Evolutionary conservation across 2,888 invertebrate species (phyloP), one percentile per base, ranked within the genome.

Genomic region (Melanotus villosus): DNA sequence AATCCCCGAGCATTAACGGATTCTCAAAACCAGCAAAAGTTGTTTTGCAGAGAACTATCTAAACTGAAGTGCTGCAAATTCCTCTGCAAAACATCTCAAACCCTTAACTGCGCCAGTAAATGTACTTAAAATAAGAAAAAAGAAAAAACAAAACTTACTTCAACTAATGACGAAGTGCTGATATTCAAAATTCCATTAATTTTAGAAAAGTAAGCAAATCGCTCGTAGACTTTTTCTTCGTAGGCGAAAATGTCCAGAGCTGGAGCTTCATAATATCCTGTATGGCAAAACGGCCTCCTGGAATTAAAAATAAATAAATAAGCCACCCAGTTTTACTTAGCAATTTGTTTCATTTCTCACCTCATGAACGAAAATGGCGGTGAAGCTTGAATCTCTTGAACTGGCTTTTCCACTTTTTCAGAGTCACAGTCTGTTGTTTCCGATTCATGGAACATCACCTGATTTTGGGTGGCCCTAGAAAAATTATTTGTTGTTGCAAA

Each of bases 341-440:
- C n/a, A n/a, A n/a, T n/a, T n/a, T n/a, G n/a, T n/a, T n/a, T n/a
- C n/a, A n/a, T n/a, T 3, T 7, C 26, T 7, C 7, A 58, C 58
- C 23, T 19, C 58, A 65, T 65, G 4, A 50, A 59, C 6, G 23
- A 36, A n/a, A 7, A 45, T 14, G 34, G 47, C 0, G 23, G 23
- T n/a, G 34, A 57, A 50, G 52, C 41, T 70, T 26, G 5, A 2
- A 12, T 18, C 16, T 23, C 23, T 0, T 7, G 52, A 10, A 19
- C 54, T 23, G 52, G 36, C 6, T 68, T 70, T 10, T 66, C 60
- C 9, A 62, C 2, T 6, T 47, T 68, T n/a, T 70, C 73, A 5
- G 63, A 32, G 26, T 83, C 82, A 21, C 75, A 76, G 52, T 82
- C 83, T 3, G 82, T 81, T 0, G 80, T 80, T 54, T 83, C 83